A percentile compares a stretch with the other conserved stretches of the same genome.
These are phyloP conservation scores for Montipora foliosa DNA, from an alignment of 64 coral and sea anemone species.

Conservation along the genomic window DNA sequence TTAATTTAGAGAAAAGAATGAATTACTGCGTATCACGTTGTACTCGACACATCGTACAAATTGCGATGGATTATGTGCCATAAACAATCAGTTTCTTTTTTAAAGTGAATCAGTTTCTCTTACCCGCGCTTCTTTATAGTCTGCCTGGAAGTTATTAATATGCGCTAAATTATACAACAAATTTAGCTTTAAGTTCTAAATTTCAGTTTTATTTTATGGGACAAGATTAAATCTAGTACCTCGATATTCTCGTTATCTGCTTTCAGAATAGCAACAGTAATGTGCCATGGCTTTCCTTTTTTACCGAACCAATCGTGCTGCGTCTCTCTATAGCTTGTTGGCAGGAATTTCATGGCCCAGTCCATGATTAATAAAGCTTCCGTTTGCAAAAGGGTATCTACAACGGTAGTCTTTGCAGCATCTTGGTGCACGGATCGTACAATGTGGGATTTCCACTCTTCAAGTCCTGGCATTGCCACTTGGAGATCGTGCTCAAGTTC, in stretches of 20 bases:
- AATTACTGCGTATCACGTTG: neutral
- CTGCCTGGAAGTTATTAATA: neutral
- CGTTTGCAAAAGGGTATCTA: neutral
- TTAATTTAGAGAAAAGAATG: neutral
- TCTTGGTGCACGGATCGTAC: slow-evolving; percentile 28
- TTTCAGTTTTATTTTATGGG: neutral
- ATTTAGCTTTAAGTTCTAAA: neutral
- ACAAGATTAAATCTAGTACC: neutral
- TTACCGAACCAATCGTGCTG: slow-evolving; percentile 36
- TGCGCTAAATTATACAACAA: neutral
- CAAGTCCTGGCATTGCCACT: neutral
- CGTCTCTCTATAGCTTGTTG: slow-evolving; percentile 27
- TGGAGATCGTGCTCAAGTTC: slow-evolving; percentile 23
- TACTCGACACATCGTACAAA: neutral
- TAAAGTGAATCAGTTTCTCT: neutral
- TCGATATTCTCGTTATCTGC: neutral
- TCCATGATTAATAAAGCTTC: neutral
- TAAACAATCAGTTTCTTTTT: neutral
- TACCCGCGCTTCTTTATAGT: neutral
- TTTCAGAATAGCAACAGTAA: slow-evolving; percentile 13
- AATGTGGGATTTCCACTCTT: slow-evolving; percentile 22
- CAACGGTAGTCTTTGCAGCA: slow-evolving; percentile 16
- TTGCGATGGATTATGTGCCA: neutral
- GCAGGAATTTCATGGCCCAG: slow-evolving; percentile 37
- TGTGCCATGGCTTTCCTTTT: slow-evolving; percentile 25